phyloP scores from a whole-genome alignment of 1,140 invertebrate genomes.

The Trichonephila clavipes region DNA sequence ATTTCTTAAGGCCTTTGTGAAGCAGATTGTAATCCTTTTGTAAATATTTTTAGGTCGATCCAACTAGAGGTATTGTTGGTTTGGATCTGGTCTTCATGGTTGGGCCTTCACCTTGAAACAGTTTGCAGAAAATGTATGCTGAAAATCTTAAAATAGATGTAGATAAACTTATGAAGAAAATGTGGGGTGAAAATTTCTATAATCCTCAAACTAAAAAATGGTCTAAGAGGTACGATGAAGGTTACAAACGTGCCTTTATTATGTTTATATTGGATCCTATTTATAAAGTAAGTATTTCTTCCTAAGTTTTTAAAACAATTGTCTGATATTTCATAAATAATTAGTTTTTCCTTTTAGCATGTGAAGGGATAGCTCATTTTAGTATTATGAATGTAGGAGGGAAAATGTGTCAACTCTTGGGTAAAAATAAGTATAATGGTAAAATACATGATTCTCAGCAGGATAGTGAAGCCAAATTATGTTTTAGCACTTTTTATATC shows the following conservation, averaged over 20 bases:
- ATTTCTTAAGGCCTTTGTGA: background rate
- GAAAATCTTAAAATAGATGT: conserved; percentile 99
- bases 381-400: too few species aligned
- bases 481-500: too few species aligned
- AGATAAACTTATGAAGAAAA: conserved; percentile 96
- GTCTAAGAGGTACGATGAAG: conserved; percentile 91
- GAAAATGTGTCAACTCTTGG: too few species aligned
- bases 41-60: conserved; percentile 77
- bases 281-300: conserved; percentile 88
- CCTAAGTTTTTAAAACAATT: too few species aligned
- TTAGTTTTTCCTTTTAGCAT: too few species aligned
- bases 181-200: conserved; percentile 99
- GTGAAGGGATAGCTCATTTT: too few species aligned
- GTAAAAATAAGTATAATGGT: too few species aligned
- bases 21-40: too few species aligned
- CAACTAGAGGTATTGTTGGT: conserved; percentile 94
- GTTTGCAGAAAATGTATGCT: conserved; percentile 99
- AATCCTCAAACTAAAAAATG: conserved; percentile 99
- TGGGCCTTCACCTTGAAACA: conserved; percentile 99
- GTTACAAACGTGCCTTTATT: conserved; percentile 97
- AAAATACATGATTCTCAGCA: too few species aligned
- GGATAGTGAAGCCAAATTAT: too few species aligned
- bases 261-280: conserved; percentile 99
- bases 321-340: too few species aligned
- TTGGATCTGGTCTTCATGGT: conserved; percentile 98